Evolutionary conservation across 2,888 invertebrate genomes (phyloP), one percentile per base, ranked within the genome.

Genomic region (Mesorhabditis spiculigera): DNA sequence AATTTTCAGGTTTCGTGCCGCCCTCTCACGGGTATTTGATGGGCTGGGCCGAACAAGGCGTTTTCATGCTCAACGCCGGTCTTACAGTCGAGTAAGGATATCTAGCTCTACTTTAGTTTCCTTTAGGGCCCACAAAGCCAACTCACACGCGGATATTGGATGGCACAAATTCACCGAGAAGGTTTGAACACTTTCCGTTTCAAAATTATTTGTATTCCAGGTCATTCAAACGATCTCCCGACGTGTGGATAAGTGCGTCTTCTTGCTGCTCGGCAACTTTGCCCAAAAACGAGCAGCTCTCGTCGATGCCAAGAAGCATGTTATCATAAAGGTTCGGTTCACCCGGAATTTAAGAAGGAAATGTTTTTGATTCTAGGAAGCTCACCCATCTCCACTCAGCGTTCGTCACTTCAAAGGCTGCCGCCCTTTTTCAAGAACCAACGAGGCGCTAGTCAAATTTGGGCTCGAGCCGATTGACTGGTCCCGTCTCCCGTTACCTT

Each of bases 111-210:
- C 58, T 28, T 42, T 6, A 43, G 6, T 69, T 66, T 16, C 45
- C 68, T 77, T 70, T 70, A 85, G 88, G 70, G 88, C 88, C 10
- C 86, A 87, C 68, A 84, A 87, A 69, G 88, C 90, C 13, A 90
- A 90, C 83, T 90, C 90, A 1, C 90, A 90, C 82, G 87, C 89
- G 73, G 88, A 89, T 72, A 83, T 88, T 73, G 90, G 90, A 13
- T 90, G 90, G 90, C 90, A 90, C 82, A 82, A 86, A 68, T 87
- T 90, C 64, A 91, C 90, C 0, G 90, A 90, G 82, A 88, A 89
- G 28, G 89, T 89, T 5, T 89, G 90, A 64, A 82, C 85, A 45
- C 61, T 13, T 13, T 6, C 8, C 8, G 63, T 63, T 28, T 8
- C 8, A 63, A 6, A 63, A n/a, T 63, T 28, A 16, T 63, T 28